Conservation (phyloP, 37 sponge, comb jelly and placozoan genomes). For the Halisarca cf. caerulea region DNA sequence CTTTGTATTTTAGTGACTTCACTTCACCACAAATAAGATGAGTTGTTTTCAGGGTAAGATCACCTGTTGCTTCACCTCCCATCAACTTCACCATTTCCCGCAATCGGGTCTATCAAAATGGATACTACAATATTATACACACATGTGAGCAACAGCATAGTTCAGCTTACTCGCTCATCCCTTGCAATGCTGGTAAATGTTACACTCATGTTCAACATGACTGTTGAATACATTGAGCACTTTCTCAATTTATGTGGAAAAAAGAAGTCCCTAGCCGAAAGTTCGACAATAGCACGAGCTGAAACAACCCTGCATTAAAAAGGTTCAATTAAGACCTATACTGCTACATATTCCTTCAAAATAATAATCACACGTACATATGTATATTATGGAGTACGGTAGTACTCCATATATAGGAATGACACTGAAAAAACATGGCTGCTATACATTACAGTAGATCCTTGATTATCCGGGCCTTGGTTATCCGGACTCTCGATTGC, state of each 20-base stretch:
- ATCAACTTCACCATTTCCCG: conserved; percentile 61
- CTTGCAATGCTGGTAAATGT: conserved; percentile 72
- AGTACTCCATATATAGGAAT: too few species aligned
- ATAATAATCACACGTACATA: too few species aligned
- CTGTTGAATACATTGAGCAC: conserved; percentile 65
- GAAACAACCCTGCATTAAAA: conserved; percentile 66
- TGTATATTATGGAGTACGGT: too few species aligned
- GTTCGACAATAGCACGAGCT: conserved; percentile 63
- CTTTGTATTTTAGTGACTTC: conserved; percentile 82
- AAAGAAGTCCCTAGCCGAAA: conserved; percentile 24
- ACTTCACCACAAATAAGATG: conserved; percentile 91
- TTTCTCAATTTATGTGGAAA: conserved; percentile 47
- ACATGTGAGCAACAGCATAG: not conserved
- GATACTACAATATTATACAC: not conserved
- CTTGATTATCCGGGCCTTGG: too few species aligned
- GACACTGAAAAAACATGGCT: too few species aligned
- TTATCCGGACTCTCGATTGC: too few species aligned
- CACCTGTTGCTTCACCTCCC: conserved; percentile 65
- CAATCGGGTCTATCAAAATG: conserved; percentile 40
- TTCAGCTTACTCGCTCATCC: conserved; percentile 60
- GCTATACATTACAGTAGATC: too few species aligned
- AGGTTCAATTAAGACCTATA: too few species aligned
- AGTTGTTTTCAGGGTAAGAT: conserved; percentile 72
- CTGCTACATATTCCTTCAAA: too few species aligned
- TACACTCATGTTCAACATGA: conserved; percentile 70